Evolutionary conservation across 23 tunicate species (phyloP), one percentile per base, ranked within the genome.

Genomic region (Pegea sp.): DNA sequence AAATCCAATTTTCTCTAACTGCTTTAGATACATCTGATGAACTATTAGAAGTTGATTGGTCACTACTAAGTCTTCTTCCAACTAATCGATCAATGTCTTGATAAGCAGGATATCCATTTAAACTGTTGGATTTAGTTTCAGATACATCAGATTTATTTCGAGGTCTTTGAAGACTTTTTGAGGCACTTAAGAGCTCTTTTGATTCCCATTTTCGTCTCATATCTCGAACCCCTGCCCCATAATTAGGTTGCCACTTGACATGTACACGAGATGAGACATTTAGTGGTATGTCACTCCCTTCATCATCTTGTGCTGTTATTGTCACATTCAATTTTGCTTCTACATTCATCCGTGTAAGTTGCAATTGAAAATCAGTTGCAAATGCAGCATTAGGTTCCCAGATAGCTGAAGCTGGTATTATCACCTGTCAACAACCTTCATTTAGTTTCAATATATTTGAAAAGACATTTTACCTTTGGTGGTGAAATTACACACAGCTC

Each of bases 201-300:
- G 11, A 38, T 52, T 81, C 93, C 93, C 93, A 81, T 16, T 76
- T 56, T 57, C 67, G 68, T 34, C 93, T 62, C 28, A 81, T 78
- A 43, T 66, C 33, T 52, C 70, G 71, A 11, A 81, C 93, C 25
- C 93, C 93, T 24, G 81, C 81, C 24, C 62, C 61, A 34, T 81
- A 68, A 20, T 72, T 71, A 2, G 93, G 93, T 19, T 72, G 81
- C 93, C 93, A 81, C 29, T 65, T 26, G 22, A 81, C 38, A 20
- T 56, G 81, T 1, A 67, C 72, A 25, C 81, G 62, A 0, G 80
- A 75, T 16, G 80, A 76, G 26, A 81, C 75, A 33, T 51, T 72
- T 3, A 81, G 62, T 4, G 93, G 93, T n/a, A 72, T 81, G 59
- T 81, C 93, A 51, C 78, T 72, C 22, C 71, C 93, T 52, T 61